phyloP scores from a whole-genome alignment of 2,797 vertebrate species.

The Amazonetta brasiliensis region DNA sequence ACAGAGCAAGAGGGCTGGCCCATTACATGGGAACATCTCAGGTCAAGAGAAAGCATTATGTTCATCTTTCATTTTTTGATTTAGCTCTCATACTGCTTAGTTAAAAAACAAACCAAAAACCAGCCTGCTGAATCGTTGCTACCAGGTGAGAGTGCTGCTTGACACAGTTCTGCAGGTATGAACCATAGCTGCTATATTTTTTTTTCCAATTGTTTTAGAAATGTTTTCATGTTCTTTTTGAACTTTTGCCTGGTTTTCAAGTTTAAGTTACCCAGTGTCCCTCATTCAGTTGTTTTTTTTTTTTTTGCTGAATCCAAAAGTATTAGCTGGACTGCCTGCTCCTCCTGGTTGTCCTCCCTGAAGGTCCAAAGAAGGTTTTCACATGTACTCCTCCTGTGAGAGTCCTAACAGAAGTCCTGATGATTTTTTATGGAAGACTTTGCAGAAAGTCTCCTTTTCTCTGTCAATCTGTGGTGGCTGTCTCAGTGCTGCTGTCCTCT shows the following conservation, averaged over 20 bases:
- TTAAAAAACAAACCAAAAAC: background rate
- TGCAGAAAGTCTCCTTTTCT: background rate
- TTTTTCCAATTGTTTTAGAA: background rate
- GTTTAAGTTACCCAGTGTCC: background rate
- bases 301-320: background rate
- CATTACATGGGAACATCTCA: background rate
- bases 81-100: background rate
- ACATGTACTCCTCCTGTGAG: background rate
- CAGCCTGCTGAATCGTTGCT: background rate
- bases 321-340: background rate
- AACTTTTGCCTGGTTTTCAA: background rate
- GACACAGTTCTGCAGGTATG: background rate
- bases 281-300: background rate
- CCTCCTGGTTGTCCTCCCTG: background rate
- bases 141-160: background rate
- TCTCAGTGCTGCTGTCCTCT: background rate
- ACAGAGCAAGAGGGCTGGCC: background rate
- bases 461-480: fast-evolving
- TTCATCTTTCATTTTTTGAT: background rate
- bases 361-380: background rate
- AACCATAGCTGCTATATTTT: background rate
- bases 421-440: background rate
- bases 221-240: background rate
- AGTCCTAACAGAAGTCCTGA: background rate
- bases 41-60: background rate